phyloP scores from a whole-genome alignment of 2,113 vertebrate species.

The Cercopithecus mona region DNA sequence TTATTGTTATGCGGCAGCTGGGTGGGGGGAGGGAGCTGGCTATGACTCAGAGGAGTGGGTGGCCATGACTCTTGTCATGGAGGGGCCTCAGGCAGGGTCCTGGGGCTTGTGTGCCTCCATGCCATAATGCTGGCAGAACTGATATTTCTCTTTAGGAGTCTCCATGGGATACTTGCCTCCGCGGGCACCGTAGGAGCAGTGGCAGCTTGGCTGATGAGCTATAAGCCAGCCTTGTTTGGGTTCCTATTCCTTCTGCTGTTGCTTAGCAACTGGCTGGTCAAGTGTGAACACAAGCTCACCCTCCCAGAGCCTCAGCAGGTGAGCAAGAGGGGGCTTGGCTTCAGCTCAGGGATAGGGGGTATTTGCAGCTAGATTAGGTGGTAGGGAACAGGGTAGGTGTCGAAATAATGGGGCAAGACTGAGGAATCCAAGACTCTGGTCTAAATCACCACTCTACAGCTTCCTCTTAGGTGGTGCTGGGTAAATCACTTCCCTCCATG shows the following conservation, averaged over 20 bases:
- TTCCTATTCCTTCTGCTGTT: constrained; percentile 70
- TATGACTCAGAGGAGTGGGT: neutral
- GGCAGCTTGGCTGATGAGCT: constrained; percentile 63
- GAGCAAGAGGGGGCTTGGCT: constrained; percentile 34
- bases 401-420: neutral
- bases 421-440: neutral
- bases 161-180: constrained; percentile 49
- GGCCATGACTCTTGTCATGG: constrained; percentile 40
- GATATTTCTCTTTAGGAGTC: constrained; percentile 21
- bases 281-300: constrained; percentile 37
- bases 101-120: constrained; percentile 9
- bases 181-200: constrained; percentile 6
- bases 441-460: neutral
- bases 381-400: neutral
- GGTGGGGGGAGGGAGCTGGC: neutral
- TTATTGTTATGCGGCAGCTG: constrained; percentile 58
- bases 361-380: neutral
- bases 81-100: constrained; percentile 37
- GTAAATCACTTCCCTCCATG: neutral
- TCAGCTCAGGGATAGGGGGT: neutral
- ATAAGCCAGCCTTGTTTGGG: constrained; percentile 65
- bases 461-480: neutral
- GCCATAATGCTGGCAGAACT: constrained; percentile 59
- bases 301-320: constrained; percentile 16
- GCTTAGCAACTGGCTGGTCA: constrained; percentile 78